These are phyloP conservation scores for Leptobrachium leishanense DNA, from an alignment of 2,113 vertebrate genomes.

Conservation along the genomic window DNA sequence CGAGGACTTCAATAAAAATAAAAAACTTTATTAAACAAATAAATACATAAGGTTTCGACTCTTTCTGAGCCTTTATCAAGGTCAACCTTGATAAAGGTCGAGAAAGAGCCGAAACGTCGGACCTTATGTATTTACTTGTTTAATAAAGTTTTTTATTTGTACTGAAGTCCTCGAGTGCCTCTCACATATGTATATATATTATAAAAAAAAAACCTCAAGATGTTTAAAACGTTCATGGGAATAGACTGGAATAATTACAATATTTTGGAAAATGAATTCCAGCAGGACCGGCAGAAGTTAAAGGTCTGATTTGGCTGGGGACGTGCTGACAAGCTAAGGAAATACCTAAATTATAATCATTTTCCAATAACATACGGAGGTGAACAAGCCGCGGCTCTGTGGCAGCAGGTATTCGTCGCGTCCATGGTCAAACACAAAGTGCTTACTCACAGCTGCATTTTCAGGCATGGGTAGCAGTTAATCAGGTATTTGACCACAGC, in stretches of 20 bases:
- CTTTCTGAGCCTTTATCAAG: too few relatives aligned
- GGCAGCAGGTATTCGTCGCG: constrained; percentile 30
- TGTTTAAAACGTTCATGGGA: constrained; percentile 22
- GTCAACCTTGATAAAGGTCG: too few relatives aligned
- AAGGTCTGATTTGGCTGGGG: constrained; percentile 33
- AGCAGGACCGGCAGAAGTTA: constrained; percentile 9
- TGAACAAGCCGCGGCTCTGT: background rate
- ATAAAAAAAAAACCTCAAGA: background rate
- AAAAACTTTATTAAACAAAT: too few relatives aligned
- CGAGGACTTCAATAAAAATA: too few relatives aligned
- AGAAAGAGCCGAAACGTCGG: too few relatives aligned
- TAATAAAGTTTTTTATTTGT: too few relatives aligned
- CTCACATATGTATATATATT: too few relatives aligned
- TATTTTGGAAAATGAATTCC: constrained; percentile 28
- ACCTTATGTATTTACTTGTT: too few relatives aligned
- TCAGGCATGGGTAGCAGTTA: constrained; percentile 33
- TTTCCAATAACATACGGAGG: constrained; percentile 44
- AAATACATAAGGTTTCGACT: too few relatives aligned
- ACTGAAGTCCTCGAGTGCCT: too few relatives aligned
- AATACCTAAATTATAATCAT: constrained; percentile 43
- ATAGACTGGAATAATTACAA: constrained; percentile 20
- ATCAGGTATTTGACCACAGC: constrained; percentile 42
- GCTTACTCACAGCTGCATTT: constrained; percentile 23
- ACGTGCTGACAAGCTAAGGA: constrained; percentile 44
- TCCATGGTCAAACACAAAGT: constrained; percentile 17